These are phyloP conservation scores for Neomicropteryx cornuta DNA, from an alignment of 1,140 invertebrate genomes.

Conservation along the genomic window DNA sequence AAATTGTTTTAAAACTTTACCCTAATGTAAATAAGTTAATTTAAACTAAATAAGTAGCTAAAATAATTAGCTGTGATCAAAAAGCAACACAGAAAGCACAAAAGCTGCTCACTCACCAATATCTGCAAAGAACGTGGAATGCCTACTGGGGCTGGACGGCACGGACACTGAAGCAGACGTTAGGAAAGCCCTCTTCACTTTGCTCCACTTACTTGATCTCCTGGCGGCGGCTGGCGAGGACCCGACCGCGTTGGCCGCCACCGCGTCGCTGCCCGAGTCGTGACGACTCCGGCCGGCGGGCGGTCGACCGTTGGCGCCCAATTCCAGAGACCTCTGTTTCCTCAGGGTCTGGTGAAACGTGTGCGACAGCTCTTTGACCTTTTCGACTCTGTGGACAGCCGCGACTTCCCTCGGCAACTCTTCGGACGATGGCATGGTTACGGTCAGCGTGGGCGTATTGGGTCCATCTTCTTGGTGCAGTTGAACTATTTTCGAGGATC, in stretches of 20 bases:
- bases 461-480: conserved; percentile 18
- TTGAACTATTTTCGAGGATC: conserved; percentile 2
- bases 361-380: neutral
- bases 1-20: too few species aligned
- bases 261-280: conserved; percentile 24
- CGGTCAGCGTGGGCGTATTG: conserved; percentile 38
- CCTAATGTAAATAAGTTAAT: too few species aligned
- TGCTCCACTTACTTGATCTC: conserved; percentile 54
- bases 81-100: too few species aligned
- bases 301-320: conserved; percentile 13
- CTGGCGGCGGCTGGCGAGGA: conserved; percentile 24
- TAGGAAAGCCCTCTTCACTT: conserved; percentile 60
- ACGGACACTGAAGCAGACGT: conserved; percentile 48
- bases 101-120: conserved; percentile 40
- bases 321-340: conserved; percentile 35
- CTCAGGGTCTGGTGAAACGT: conserved; percentile 32
- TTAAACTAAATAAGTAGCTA: too few species aligned
- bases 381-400: conserved; percentile 12
- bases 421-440: conserved; percentile 47
- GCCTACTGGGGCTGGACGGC: conserved; percentile 53
- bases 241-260: too few species aligned
- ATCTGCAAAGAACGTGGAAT: conserved; percentile 48
- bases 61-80: too few species aligned
- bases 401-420: conserved; percentile 22
- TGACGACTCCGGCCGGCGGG: conserved; percentile 21